Conservation (phyloP, 2,888 invertebrate genomes). For the Yponomeuta malinellus region DNA sequence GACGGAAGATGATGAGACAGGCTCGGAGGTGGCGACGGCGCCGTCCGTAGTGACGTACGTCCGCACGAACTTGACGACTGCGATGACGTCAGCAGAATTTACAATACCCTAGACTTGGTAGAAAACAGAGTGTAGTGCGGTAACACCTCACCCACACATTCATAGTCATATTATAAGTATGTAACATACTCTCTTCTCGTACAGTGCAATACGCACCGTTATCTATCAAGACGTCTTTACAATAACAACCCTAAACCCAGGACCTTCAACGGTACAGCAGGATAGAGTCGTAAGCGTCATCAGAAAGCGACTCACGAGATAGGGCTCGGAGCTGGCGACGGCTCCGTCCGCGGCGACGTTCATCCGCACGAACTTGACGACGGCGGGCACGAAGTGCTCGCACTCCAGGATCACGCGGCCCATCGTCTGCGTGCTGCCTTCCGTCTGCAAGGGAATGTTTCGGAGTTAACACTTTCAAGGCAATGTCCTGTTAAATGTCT, state of each 20-base stretch:
- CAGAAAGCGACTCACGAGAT: slow-evolving; percentile 43
- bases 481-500: too few species aligned
- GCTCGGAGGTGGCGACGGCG: slow-evolving; percentile 53
- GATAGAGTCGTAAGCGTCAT: too few species aligned
- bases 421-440: slow-evolving; percentile 73
- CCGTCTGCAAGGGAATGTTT: slow-evolving; percentile 36
- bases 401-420: slow-evolving; percentile 79
- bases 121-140: too few species aligned
- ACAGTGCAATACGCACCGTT: too few species aligned
- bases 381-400: slow-evolving; percentile 79
- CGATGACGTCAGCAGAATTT: slow-evolving; percentile 25
- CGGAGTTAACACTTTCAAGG: background rate
- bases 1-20: slow-evolving; percentile 43
- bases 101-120: too few species aligned
- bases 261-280: too few species aligned
- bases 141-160: too few species aligned
- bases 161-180: too few species aligned
- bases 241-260: too few species aligned
- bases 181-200: too few species aligned
- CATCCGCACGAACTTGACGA: slow-evolving; percentile 80
- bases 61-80: slow-evolving; percentile 80
- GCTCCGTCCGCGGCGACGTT: slow-evolving; percentile 63
- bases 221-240: too few species aligned
- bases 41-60: slow-evolving; percentile 71
- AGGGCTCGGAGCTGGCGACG: slow-evolving; percentile 54